A percentile compares a stretch with the other conserved stretches of the same genome.
phyloP scores from a whole-genome alignment of 92 coral and sea anemone species.

The Muricea muricata region DNA sequence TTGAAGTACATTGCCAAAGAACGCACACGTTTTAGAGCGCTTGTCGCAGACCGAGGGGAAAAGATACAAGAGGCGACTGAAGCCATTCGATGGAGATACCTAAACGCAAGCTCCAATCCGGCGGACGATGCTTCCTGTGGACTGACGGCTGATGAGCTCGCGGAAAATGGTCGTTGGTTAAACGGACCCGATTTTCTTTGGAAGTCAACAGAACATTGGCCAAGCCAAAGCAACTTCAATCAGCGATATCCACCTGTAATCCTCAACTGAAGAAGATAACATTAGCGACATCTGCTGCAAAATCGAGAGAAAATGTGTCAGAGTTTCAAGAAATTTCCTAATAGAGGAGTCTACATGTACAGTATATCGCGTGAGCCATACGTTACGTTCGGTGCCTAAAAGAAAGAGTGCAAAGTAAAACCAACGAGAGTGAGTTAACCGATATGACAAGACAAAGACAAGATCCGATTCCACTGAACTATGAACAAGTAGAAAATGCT shows the following conservation, averaged over 20 bases:
- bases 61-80: background rate
- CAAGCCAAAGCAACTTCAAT: background rate
- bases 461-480: background rate
- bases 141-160: background rate
- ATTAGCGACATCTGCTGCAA: background rate
- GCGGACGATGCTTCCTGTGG: background rate
- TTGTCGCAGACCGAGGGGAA: background rate
- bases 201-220: background rate
- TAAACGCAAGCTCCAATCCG: background rate
- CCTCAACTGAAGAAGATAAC: background rate
- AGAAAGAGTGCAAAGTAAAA: background rate
- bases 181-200: background rate
- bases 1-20: background rate
- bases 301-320: background rate
- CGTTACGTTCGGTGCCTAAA: background rate
- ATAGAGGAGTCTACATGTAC: background rate
- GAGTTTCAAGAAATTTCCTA: background rate
- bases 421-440: background rate
- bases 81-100: background rate
- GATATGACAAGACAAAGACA: background rate
- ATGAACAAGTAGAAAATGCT: background rate
- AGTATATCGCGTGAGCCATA: background rate
- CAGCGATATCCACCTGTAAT: background rate
- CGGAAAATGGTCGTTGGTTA: background rate
- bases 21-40: background rate